These are phyloP conservation scores for Lycocorax pyrrhopterus DNA, from an alignment of 2,113 vertebrate genomes.

Conservation along the genomic window DNA sequence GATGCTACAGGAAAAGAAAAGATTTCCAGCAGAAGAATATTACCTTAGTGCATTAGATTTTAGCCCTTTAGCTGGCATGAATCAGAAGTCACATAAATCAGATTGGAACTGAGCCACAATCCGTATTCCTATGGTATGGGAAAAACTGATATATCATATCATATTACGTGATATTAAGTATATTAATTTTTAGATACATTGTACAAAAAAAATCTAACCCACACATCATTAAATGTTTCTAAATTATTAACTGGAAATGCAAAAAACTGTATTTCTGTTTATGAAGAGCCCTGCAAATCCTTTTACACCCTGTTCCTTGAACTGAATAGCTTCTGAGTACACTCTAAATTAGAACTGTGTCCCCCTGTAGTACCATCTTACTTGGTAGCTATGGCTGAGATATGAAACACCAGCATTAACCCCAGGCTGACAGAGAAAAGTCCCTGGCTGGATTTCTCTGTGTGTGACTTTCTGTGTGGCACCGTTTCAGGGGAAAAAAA, in stretches of 20 bases:
- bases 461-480: not conserved
- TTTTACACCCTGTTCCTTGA: not conserved
- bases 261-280: not conserved
- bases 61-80: not conserved
- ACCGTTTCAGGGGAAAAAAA: not conserved
- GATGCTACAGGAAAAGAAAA: not conserved
- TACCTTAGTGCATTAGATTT: not conserved
- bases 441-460: not conserved
- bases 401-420: not conserved
- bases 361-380: not conserved
- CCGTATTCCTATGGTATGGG: not conserved
- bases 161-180: not conserved
- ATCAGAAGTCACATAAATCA: not conserved
- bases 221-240: not conserved
- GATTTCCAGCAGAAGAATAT: not conserved
- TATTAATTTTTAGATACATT: not conserved
- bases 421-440: not conserved
- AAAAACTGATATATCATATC: not conserved
- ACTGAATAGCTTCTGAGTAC: not conserved
- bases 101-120: not conserved
- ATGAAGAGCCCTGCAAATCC: not conserved
- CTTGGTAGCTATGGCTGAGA: not conserved
- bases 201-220: not conserved
- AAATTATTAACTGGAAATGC: not conserved
- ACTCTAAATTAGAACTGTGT: not conserved